These are phyloP conservation scores for Drosophila pseudoobscura DNA, from an alignment of 1,140 invertebrate genomes.

Conservation along the genomic window DNA sequence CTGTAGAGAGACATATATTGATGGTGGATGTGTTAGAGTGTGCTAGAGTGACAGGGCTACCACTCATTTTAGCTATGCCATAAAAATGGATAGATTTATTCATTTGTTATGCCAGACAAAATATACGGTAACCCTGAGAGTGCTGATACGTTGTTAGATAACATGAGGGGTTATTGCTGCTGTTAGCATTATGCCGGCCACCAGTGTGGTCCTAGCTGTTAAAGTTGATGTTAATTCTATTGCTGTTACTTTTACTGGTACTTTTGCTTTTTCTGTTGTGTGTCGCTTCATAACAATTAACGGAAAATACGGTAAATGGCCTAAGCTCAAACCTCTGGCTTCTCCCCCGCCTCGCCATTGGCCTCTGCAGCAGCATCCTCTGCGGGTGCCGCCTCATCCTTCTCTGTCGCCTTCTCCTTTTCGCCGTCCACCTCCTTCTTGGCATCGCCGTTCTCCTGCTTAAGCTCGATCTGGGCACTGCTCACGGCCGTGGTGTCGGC, in stretches of 20 bases:
- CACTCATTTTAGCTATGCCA: no score
- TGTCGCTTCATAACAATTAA: conserved; percentile 68
- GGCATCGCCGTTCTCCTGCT: conserved; percentile 76
- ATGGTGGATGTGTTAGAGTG: background rate
- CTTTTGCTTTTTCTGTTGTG: conserved; percentile 51
- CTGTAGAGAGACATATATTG: conserved; percentile 7
- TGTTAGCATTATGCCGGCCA: conserved; percentile 36
- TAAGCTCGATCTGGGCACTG: conserved; percentile 83
- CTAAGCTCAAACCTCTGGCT: conserved; percentile 75
- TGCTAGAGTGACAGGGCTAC: no score
- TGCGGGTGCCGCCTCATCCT: conserved; percentile 50
- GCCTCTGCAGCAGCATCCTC: conserved; percentile 27
- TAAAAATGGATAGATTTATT: no score
- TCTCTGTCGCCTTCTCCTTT: conserved; percentile 34
- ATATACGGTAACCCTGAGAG: conserved; percentile 21
- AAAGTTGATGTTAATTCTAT: conserved; percentile 51
- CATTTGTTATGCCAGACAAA: background rate
- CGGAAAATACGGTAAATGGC: conserved; percentile 67
- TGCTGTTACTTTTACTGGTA: conserved; percentile 37
- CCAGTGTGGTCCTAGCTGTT: conserved; percentile 32
- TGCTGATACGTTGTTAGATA: conserved; percentile 64
- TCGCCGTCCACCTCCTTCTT: conserved; percentile 60
- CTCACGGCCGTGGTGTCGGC: conserved; percentile 83
- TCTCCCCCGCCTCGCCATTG: conserved; percentile 34
- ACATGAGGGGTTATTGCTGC: conserved; percentile 61